Conservation (phyloP, 2,113 vertebrate species). For the Actinemys pallida region DNA sequence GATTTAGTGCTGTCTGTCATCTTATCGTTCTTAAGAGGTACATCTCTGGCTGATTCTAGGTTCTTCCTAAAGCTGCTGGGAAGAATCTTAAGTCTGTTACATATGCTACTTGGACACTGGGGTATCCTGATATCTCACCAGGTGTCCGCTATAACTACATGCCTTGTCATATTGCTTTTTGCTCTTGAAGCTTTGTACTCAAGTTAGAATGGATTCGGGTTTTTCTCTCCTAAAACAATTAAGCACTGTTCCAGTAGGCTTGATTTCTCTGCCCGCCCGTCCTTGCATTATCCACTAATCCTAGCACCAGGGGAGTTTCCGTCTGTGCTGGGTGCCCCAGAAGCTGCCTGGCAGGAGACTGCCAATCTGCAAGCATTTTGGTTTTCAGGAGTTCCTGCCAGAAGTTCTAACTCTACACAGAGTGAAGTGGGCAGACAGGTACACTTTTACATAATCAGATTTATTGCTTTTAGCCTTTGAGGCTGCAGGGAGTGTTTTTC, state of each 20-base stretch:
- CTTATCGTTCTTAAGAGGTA: not conserved
- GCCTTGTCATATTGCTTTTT: not conserved
- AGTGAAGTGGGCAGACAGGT: not conserved
- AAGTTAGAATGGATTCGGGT: not conserved
- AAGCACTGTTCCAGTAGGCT: not conserved
- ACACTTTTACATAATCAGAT: not conserved
- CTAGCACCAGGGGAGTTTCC: not conserved
- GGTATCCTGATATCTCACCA: no score
- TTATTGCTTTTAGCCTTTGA: not conserved
- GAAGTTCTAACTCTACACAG: not conserved
- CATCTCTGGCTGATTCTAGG: not conserved
- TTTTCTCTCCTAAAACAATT: not conserved
- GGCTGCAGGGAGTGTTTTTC: not conserved
- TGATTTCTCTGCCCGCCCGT: no score
- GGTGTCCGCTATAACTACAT: not conserved
- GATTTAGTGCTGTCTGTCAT: not conserved
- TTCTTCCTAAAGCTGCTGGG: not conserved
- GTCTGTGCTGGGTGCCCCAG: not conserved
- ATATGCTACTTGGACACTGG: not conserved
- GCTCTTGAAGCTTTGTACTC: not conserved
- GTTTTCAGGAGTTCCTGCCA: not conserved
- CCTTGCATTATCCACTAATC: not conserved
- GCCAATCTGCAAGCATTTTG: not conserved
- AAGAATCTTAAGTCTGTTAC: not conserved
- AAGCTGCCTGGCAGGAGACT: not conserved